A percentile compares a stretch with the other conserved stretches of the same genome.
Evolutionary conservation across 53 echinoderm and acorn worm species (phyloP).

Genomic region (Holothuria scabra): DNA sequence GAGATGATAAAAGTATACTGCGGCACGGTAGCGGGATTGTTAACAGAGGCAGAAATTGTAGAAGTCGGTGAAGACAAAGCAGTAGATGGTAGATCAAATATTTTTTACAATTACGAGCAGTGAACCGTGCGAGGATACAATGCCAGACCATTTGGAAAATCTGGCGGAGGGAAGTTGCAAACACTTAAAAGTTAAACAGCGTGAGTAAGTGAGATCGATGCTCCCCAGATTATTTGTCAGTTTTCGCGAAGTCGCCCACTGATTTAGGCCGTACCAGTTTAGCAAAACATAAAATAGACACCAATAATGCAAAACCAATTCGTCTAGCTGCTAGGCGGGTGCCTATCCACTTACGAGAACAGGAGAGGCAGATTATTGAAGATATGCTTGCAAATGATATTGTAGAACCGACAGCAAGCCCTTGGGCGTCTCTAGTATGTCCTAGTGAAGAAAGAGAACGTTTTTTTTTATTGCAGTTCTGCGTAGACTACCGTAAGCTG

Average conservation of each 20-base stretch:
- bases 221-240: no score
- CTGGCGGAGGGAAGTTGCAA: no score
- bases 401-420: slow-evolving; percentile 24
- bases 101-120: neutral
- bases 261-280: no score
- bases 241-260: no score
- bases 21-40: slow-evolving; percentile 3
- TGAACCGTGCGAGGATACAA: no score
- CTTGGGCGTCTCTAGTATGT: slow-evolving; percentile 60
- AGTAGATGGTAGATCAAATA: neutral
- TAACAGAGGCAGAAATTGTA: neutral
- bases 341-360: neutral
- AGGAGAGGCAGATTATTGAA: neutral
- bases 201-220: no score
- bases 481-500: slow-evolving; percentile 28
- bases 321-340: slow-evolving; percentile 9
- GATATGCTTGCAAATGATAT: neutral
- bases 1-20: neutral
- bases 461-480: neutral
- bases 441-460: slow-evolving; percentile 42
- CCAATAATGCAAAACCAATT: no score
- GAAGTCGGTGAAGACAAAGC: neutral
- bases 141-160: no score
- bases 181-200: no score
- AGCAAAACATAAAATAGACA: no score